Conservation (phyloP, 2,113 vertebrate genomes). For the Fulica atra region DNA sequence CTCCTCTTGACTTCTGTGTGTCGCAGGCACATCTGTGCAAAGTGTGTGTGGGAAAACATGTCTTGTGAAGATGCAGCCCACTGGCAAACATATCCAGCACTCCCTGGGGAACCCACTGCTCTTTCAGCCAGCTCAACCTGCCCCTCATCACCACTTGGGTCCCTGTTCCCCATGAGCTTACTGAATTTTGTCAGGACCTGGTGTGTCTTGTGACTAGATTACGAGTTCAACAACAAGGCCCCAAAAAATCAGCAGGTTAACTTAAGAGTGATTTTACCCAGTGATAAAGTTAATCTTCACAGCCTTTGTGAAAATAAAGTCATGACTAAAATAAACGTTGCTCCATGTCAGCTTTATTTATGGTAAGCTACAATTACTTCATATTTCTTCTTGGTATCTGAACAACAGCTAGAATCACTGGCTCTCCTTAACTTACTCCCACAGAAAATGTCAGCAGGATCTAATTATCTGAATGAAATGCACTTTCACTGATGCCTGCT, state of each 20-base stretch:
- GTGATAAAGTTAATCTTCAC: not conserved
- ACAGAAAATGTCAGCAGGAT: constrained; percentile 54
- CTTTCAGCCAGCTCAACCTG: not conserved
- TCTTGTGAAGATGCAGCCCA: rapidly evolving
- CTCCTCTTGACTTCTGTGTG: not conserved
- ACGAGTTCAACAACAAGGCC: not conserved
- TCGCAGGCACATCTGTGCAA: not conserved
- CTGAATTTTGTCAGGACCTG: not conserved
- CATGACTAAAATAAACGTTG: not conserved
- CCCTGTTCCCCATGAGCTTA: not conserved
- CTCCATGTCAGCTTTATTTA: constrained; percentile 16
- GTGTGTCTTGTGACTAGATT: not conserved
- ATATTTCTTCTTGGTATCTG: not conserved
- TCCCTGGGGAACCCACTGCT: not conserved
- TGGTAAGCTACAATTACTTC: constrained; percentile 25
- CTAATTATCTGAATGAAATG: constrained; percentile 54
- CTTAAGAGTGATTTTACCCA: not conserved
- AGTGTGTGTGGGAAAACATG: not conserved
- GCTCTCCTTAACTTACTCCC: constrained; percentile 27
- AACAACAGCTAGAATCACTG: constrained; percentile 23
- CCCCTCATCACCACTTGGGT: not conserved
- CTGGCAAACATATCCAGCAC: not conserved
- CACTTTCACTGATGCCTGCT: constrained; percentile 17
- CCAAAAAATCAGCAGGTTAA: not conserved
- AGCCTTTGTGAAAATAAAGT: not conserved